Conservation (phyloP, 2,888 invertebrate species). For the Bellardia pandia region DNA sequence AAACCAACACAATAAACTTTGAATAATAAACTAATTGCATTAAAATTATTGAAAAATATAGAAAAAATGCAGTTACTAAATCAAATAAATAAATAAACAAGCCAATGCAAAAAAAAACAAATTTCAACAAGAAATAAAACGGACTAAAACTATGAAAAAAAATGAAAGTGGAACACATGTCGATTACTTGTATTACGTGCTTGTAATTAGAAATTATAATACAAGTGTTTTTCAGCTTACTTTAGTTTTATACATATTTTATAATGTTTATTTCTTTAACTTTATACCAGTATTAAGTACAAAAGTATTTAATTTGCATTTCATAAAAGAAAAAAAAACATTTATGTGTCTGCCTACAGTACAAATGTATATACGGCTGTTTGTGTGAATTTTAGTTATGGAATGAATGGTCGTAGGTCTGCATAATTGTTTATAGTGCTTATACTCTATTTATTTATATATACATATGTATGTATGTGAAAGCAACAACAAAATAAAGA, state of each 20-base stretch:
- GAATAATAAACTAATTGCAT: conserved; percentile 41
- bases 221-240: conserved; percentile 55
- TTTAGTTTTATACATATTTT: conserved; percentile 17
- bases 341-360: neutral
- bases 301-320: conserved; percentile 66
- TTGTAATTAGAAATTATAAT: conserved; percentile 70
- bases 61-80: conserved; percentile 56
- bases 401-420: conserved; percentile 35
- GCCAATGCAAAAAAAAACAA: conserved; percentile 20
- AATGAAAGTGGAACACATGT: conserved; percentile 74
- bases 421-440: conserved; percentile 41
- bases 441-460: conserved; percentile 4
- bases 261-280: conserved; percentile 7
- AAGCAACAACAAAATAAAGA: neutral
- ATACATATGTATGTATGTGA: neutral
- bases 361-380: neutral
- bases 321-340: conserved; percentile 17
- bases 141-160: conserved; percentile 35
- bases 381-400: neutral
- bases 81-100: conserved; percentile 6
- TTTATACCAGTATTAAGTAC: conserved; percentile 39
- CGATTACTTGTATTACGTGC: conserved; percentile 71
- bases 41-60: conserved; percentile 34
- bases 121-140: conserved; percentile 51
- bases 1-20: conserved; percentile 34